Percentiles rank a stretch among this genome's conserved stretches.
These are phyloP conservation scores for Bombus terrestris DNA, from an alignment of 1,140 invertebrate genomes.

Conservation along the genomic window DNA sequence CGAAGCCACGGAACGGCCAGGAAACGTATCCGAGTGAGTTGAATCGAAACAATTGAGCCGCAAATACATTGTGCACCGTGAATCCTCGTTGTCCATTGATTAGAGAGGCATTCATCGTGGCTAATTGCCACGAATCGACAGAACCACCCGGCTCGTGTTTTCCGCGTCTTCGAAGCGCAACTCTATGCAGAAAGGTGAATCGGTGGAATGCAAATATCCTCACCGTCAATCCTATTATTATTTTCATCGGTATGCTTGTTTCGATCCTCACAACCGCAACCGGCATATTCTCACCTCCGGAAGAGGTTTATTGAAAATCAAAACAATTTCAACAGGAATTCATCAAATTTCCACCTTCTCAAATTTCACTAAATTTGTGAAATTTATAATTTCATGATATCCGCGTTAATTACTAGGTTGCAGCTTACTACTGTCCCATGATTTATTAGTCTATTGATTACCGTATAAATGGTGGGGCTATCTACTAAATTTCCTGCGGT, in stretches of 20 bases:
- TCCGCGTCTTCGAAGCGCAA: background rate
- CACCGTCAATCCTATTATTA: background rate
- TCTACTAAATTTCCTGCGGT: background rate
- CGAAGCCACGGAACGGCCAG: conserved; percentile 36
- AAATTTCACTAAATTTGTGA: no score
- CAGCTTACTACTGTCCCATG: background rate
- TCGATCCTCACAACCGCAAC: background rate
- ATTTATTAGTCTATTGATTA: background rate
- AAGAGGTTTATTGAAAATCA: background rate
- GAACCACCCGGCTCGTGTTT: background rate
- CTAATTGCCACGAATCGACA: conserved; percentile 13
- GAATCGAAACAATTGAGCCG: conserved; percentile 54
- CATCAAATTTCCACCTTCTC: background rate
- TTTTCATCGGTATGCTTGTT: background rate
- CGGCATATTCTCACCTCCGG: no score
- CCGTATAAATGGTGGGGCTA: no score
- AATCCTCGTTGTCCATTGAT: conserved; percentile 31
- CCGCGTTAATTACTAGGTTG: background rate
- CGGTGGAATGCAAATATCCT: background rate
- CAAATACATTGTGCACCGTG: conserved; percentile 24
- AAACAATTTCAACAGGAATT: background rate
- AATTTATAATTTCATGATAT: background rate
- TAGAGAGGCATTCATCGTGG: background rate
- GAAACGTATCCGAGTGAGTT: conserved; percentile 56
- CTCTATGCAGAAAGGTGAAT: background rate